Evolutionary conservation across 2,113 vertebrate species (phyloP), one percentile per base, ranked within the genome.

Genomic region (Phoxinus phoxinus): DNA sequence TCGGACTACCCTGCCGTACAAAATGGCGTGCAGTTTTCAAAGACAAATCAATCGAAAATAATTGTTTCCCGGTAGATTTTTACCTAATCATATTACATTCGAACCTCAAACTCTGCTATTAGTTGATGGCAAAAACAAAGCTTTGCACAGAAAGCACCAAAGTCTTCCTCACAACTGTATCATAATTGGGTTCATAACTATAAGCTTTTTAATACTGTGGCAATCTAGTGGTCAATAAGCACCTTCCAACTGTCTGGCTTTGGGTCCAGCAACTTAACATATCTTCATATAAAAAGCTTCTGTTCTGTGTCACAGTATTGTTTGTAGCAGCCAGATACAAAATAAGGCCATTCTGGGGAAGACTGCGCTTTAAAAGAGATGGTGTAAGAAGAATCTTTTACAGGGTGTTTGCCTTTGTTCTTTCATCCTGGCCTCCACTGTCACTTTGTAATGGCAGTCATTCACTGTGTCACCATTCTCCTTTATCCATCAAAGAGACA

Each of bases 361-460:
- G n/a, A 11, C 23, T 11, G 15, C 8, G 13, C 27, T 76, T 27
- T 23, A 58, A 76, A 67, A 74, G 19, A 65, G 17, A 48, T 8
- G 15, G 15, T 73, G 56, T 37, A 32, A 65, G 48, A 74, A 37
- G n/a, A 74, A 56, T 77, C 65, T 30, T 35, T 41, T 56, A 67
- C 63, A 46, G 41, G 13, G 41, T 21, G 25, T 67, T 76, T 76
- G 46, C 25, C 27, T 85, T 77, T 75, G 21, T 35, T 85, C 83
- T 73, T 72, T 63, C 83, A 69, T 81, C 59, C n/a, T 51, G 61
- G 41, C 61, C 59, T 81, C 61, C 67, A 46, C 59, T 80, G 78
- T 80, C 32, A 17, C 44, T 82, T 44, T 75, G 46, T 74, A 76
- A 86, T 85, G 41, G 30, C 44, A 63, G 19, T 30, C 53, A n/a